Evolutionary conservation across 2,888 invertebrate species (phyloP), one percentile per base, ranked within the genome.

Genomic region (Chymomyza fuscimana): DNA sequence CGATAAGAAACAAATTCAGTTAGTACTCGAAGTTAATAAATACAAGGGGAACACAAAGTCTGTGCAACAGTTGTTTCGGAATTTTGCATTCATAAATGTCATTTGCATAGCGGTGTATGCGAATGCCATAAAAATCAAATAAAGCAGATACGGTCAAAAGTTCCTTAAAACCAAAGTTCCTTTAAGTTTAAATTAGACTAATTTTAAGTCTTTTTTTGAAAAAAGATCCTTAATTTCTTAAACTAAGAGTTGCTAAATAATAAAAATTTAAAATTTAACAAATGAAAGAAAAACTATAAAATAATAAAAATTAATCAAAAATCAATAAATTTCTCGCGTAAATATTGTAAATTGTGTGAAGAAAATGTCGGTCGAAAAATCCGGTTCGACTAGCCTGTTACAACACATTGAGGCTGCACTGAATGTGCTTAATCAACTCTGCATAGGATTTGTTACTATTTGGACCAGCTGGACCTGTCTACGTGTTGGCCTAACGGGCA

Each of bases 401-500:
- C 76, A 84, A 58, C 85, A 86, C 22, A 19, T 87, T 7, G 89
- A 90, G 62, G 78, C 86, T 2, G 63, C 63, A 4, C 63, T 90
- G 0, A 88, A 89, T 79, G 70, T 89, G 12, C 62, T 90, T 0
- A 89, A 89, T 70, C 90, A 90, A 32, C 70, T 89, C 52, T 88
- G 87, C 67, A 90, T 90, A 19, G 90, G 89, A 4, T 90, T 90
- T 62, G 79, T 90, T 1, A 87, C 90, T 5, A 81, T 90, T 15
- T 90, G 89, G 78, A 75, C 90, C 40, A 82, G 83, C 70, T 90
- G 89, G 89, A 72, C 73, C 58, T 90, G 90, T 56, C 54, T 90
- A 50, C 76, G 87, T 1, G 51, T 73, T 4, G 80, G 76, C 12
- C 77, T 90, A 6, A 36, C 66, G 4, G 83, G 81, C 0, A 89